Evolutionary conservation across 1,140 invertebrate species (phyloP).

Genomic region (Drosophila nigrodunni): DNA sequence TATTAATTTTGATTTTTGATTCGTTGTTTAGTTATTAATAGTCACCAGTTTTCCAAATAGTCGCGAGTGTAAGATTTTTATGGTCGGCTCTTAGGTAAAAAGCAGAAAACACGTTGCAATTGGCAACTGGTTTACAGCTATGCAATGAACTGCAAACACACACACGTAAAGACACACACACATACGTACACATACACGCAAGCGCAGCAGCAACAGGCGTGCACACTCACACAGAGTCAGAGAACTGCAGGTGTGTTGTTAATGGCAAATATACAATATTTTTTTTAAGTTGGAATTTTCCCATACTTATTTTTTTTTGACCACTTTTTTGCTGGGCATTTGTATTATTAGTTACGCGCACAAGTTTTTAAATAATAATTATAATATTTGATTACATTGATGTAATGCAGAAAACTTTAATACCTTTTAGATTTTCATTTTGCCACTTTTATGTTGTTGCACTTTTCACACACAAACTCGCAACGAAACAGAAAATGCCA

Average conservation of each 20-base stretch:
- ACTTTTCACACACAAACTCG: constrained; percentile 79
- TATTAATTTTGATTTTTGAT: constrained; percentile 3
- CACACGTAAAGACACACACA: constrained; percentile 31
- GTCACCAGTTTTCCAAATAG: constrained; percentile 20
- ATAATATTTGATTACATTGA: constrained; percentile 28
- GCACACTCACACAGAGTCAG: constrained; percentile 29
- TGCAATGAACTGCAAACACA: constrained; percentile 60
- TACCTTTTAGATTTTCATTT: constrained; percentile 73
- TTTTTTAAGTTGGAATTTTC: constrained; percentile 49
- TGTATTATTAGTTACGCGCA: constrained; percentile 3
- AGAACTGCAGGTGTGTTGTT: constrained; percentile 71
- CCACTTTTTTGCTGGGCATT: constrained; percentile 5
- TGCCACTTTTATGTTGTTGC: constrained; percentile 38
- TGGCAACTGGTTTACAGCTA: constrained; percentile 81
- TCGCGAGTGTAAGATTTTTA: constrained; percentile 39
- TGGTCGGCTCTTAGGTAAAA: constrained; percentile 54
- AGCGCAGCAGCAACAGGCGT: too few relatives aligned
- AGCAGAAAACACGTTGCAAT: constrained; percentile 72
- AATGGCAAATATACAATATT: constrained; percentile 69
- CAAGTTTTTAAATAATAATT: constrained; percentile 33
- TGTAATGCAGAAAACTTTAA: constrained; percentile 26
- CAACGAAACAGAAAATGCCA: constrained; percentile 74
- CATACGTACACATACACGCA: constrained; percentile 36
- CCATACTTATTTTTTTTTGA: constrained; percentile 31
- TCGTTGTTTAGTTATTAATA: constrained; percentile 9